Evolutionary conservation across 2,113 vertebrate genomes (phyloP), one percentile per base, ranked within the genome.

Genomic region (Aythya baeri): DNA sequence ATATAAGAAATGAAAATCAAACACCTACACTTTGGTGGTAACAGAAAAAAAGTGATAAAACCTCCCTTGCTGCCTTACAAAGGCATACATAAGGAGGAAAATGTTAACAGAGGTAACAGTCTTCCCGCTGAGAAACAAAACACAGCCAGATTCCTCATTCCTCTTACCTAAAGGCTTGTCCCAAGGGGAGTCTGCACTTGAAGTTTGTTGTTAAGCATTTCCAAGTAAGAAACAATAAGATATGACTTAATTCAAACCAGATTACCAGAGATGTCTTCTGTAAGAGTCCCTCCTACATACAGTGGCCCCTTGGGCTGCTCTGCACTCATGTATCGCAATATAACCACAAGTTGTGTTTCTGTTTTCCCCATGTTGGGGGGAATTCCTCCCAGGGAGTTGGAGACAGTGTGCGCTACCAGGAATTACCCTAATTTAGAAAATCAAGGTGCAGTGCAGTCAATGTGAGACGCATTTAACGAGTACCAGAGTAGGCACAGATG

Each of bases 1-100:
- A 81, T 72, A 70, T 61, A 72, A 72, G 77, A 76, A 96, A 93
- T 89, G 86, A 70, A 94, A 91, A 95, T 88, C 52, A 83, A 91
- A 46, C 59, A n/a, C 55, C 87, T 70, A 34, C 0, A 1, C 66
- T 58, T 88, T 79, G 36, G 20, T 91, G 77, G 79, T 88, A 93
- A 74, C 43, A 93, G 63, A 80, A 80, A 86, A 38, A 72, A 71
- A 96, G 72, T 27, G 65, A 89, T 93, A 90, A 83, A 88, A 95
- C 91, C 68, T 93, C 76, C 14, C 46, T 92, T 77, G 72, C 43
- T 59, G 91, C 94, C 75, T 61, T 86, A 94, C 77, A 92, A 86
- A 93, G 94, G 89, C 89, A 91, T 31, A 68, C 68, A 88, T 67
- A 85, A 26, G 32, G 94, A 86, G 76, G 61, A 80, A 88, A 83